A percentile compares a stretch with the other conserved stretches of the same genome.
Evolutionary conservation across 2,797 vertebrate species (phyloP).

Genomic region (Tangara arthus): DNA sequence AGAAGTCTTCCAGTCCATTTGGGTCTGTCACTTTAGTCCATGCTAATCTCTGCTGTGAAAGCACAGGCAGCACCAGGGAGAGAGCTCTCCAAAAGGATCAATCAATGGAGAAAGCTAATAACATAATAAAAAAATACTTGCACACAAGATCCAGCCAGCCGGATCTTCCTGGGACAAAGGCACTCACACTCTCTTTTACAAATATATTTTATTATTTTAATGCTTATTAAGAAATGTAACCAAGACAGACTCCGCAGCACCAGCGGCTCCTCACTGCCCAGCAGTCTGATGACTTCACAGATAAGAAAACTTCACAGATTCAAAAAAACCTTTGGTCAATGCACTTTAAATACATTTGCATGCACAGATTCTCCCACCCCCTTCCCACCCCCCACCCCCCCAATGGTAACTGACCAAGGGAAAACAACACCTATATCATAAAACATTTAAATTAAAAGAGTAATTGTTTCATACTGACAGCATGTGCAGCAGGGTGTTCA

Average conservation of each 20-base stretch:
- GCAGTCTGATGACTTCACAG: conserved; percentile 68
- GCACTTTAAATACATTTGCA: conserved; percentile 59
- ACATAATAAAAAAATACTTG: background rate
- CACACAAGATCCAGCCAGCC: background rate
- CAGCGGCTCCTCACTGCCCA: conserved; percentile 59
- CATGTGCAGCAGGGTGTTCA: conserved; percentile 2
- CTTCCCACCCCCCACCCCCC: background rate
- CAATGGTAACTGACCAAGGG: conserved; percentile 28
- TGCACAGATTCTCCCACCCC: conserved; percentile 29
- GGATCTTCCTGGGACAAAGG: background rate
- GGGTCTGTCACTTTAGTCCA: background rate
- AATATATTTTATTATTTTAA: conserved; percentile 71
- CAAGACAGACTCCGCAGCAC: conserved; percentile 67
- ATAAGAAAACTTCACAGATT: conserved; percentile 66
- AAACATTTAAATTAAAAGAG: conserved; percentile 58
- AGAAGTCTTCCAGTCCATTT: background rate
- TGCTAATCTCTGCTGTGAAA: background rate
- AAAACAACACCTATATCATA: conserved; percentile 48
- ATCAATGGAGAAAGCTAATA: background rate
- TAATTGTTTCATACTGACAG: conserved; percentile 34
- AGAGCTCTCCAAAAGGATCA: background rate
- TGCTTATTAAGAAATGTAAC: conserved; percentile 68
- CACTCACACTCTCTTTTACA: conserved; percentile 45
- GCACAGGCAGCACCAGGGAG: background rate
- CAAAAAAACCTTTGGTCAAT: conserved; percentile 46